Evolutionary conservation across 2,797 vertebrate species (phyloP), one percentile per base, ranked within the genome.

Genomic region (Orientallactaga sibirica): DNA sequence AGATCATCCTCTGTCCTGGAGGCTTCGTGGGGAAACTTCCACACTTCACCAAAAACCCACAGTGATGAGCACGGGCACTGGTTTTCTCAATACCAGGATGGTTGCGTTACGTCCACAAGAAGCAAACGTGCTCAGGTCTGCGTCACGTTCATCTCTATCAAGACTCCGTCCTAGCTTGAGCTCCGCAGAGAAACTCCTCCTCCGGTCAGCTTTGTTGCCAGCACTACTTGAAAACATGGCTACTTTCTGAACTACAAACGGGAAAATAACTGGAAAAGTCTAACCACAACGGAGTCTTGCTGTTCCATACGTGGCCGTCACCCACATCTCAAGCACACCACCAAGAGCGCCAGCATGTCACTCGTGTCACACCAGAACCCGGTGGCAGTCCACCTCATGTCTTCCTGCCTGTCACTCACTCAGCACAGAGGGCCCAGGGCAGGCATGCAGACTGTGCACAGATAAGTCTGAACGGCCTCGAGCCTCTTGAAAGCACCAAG

Each of bases 171-270:
- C 90, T 48, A 5, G 74, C 48, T 0, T 66, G 58, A 15, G 81
- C 91, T 95, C 94, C 25, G 85, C 93, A 86, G 81, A 29, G n/a
- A 78, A 81, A n/a, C 5, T 7, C 75, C 89, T 66, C 75, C 1
- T 52, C 24, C 74, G 48, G 33, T 37, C 94, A 70, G 90, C 71
- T 90, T 71, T 74, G n/a, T 91, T 24, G 81, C 88, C 61, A 11
- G 85, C 94, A 92, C 90, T 74, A 93, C 96, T 86, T 96, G 82
- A 95, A 95, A 90, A 91, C 55, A 6, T n/a, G 87, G 90, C 94
- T 61, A 75, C 87, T 94, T 76, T 90, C 79, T 73, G 66, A 94
- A 74, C 86, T 80, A 71, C 66, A 85, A 82, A 93, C 75, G 78
- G 64, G n/a, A 64, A 75, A 86, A 86, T 29, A 85, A 88, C 66